Base-by-base conservation (phyloP, 2,888 invertebrate genomes). In the Nebria salina region DNA sequence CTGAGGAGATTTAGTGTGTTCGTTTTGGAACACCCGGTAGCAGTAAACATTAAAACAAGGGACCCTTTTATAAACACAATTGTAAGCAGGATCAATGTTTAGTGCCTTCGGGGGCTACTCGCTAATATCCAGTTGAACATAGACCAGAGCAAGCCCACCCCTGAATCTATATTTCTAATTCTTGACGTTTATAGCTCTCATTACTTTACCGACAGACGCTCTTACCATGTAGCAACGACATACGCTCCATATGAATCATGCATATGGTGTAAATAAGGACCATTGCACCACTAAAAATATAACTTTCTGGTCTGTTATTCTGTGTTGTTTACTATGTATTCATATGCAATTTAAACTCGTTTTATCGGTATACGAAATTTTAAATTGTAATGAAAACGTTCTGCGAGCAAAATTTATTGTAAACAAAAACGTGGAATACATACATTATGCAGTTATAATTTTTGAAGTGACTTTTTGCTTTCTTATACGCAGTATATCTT, bases 171-270 rank as follows among this genome's bases (percentile, higher is more conserved):
- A 86, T 85, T 85, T 85, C 85, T 85, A 86, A 85, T 85, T 85
- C 85, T 83, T 85, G 86, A 86, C 85, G 83, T 86, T 86, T 86
- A 86, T 85, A 84, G 85, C 83, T 83, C 83, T 84, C 85, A 84
- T 85, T 85, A 85, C 85, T 85, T 85, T 85, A 84, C 83, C 83
- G 83, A 70, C 70, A 70, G 25, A 70, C 70, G 70, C 26, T 20
- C 8, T 13, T 70, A 26, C 25, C 70, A 70, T 11, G 11, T 25
- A 70, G 70, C 70, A 70, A 25, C 26, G 70, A 70, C 70, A 70
- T 70, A 70, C 70, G 70, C 7, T 70, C 70, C 70, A 20, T 54
- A 70, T 70, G 70, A 70, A 70, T 70, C 70, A 70, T 20, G 54
- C 70, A 70, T 20, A 11, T 25, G 11, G 26, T 34, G 34, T 54